Evolutionary conservation across 2,888 invertebrate genomes (phyloP).

Genomic region (Ophioninae sp.): DNA sequence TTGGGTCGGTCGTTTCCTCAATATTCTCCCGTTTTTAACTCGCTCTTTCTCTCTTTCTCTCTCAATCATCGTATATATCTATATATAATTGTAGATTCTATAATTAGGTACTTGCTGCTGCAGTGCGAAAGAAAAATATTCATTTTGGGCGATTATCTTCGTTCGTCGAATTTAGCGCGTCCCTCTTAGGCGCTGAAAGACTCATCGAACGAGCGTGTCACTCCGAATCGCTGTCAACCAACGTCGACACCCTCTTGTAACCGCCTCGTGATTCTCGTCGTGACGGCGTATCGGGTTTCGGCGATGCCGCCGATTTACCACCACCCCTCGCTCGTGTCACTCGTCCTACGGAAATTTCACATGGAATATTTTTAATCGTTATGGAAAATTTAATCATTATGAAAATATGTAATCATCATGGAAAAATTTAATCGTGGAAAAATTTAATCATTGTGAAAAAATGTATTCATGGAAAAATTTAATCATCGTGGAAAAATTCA

Average conservation of each 20-base stretch:
- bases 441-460: no score
- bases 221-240: conserved; percentile 68
- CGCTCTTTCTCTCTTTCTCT: no score
- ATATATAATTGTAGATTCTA: conserved; percentile 60
- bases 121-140: conserved; percentile 62
- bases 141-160: conserved; percentile 54
- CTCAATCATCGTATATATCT: conserved; percentile 57
- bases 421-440: no score
- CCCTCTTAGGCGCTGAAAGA: conserved; percentile 36
- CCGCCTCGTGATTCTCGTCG: conserved; percentile 61
- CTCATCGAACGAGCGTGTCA: conserved; percentile 51
- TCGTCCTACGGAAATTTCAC: conserved; percentile 54
- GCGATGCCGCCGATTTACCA: conserved; percentile 26
- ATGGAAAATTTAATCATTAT: background rate
- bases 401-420: no score
- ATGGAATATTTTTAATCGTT: background rate
- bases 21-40: conserved; percentile 14
- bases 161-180: conserved; percentile 57
- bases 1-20: background rate
- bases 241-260: conserved; percentile 62
- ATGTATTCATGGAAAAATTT: no score
- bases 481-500: no score
- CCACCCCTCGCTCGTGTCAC: conserved; percentile 65
- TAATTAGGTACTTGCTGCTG: conserved; percentile 61
- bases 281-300: conserved; percentile 52